Evolutionary conservation across 92 coral and sea anemone species (phyloP).

Genomic region (Phenganax marumi): DNA sequence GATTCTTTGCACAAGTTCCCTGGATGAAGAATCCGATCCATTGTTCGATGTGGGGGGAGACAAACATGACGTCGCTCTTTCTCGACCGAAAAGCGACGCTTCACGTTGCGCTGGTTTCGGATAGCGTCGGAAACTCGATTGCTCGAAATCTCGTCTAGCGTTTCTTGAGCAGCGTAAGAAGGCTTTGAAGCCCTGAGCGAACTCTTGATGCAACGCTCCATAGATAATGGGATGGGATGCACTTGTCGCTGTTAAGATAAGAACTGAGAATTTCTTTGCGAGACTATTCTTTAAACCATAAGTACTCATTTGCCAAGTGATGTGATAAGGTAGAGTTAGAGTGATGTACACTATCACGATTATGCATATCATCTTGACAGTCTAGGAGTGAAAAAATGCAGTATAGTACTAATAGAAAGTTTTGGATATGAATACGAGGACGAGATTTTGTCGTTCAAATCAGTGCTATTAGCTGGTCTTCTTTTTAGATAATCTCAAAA

Average conservation of each 20-base stretch:
- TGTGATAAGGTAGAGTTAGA: conserved; percentile 80
- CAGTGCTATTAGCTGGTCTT: too few species aligned
- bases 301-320: conserved; percentile 77
- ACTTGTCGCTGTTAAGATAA: conserved; percentile 73
- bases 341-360: conserved; percentile 74
- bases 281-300: conserved; percentile 74
- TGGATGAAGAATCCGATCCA: neutral
- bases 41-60: too few species aligned
- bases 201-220: conserved; percentile 78
- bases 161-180: conserved; percentile 24
- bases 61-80: too few species aligned
- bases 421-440: neutral
- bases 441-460: too few species aligned
- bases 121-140: neutral
- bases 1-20: neutral
- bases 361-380: conserved; percentile 69
- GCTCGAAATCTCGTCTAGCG: neutral
- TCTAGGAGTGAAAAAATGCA: conserved; percentile 46
- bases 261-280: conserved; percentile 87
- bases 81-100: too few species aligned
- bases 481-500: too few species aligned
- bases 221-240: conserved; percentile 89
- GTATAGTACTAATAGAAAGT: neutral
- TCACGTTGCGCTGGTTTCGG: neutral
- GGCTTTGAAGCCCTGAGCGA: conserved; percentile 61